Evolutionary conservation across 1,140 invertebrate species (phyloP).

Genomic region (Drosophila fuyamai): DNA sequence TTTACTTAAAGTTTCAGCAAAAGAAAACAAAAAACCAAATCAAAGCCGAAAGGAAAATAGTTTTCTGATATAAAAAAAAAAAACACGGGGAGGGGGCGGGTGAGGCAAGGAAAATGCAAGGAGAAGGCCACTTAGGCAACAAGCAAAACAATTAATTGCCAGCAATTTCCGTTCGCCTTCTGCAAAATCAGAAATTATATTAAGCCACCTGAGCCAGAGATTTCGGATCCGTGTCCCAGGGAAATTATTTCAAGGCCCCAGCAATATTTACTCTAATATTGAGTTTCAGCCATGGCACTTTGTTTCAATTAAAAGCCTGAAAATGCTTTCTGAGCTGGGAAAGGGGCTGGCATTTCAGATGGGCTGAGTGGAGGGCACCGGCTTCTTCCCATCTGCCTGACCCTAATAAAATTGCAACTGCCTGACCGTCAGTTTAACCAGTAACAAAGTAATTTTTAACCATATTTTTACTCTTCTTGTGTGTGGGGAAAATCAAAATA

Average conservation of each 20-base stretch:
- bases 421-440: constrained; percentile 14
- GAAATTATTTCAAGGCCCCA: constrained; percentile 16
- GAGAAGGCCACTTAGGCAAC: constrained; percentile 17
- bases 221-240: background rate
- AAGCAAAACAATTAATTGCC: constrained; percentile 34
- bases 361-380: background rate
- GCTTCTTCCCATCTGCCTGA: constrained; percentile 2
- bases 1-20: constrained; percentile 54
- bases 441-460: constrained; percentile 35
- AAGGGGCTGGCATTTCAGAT: constrained; percentile 28
- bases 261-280: constrained; percentile 42
- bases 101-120: background rate
- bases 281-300: constrained; percentile 35
- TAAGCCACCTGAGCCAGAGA: constrained; percentile 9
- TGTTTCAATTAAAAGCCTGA: constrained; percentile 45
- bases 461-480: constrained; percentile 13
- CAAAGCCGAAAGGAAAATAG: constrained; percentile 12
- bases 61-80: constrained; percentile 9
- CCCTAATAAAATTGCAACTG: constrained; percentile 25
- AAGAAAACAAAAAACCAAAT: constrained; percentile 4
- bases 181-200: constrained; percentile 36
- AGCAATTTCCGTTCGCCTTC: constrained; percentile 18
- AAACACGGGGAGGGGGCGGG: no score
- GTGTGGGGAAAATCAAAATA: constrained; percentile 36
- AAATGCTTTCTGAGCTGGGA: background rate